These are phyloP conservation scores for Leptoteleia sp. DNA, from an alignment of 1,140 invertebrate genomes.

Conservation along the genomic window DNA sequence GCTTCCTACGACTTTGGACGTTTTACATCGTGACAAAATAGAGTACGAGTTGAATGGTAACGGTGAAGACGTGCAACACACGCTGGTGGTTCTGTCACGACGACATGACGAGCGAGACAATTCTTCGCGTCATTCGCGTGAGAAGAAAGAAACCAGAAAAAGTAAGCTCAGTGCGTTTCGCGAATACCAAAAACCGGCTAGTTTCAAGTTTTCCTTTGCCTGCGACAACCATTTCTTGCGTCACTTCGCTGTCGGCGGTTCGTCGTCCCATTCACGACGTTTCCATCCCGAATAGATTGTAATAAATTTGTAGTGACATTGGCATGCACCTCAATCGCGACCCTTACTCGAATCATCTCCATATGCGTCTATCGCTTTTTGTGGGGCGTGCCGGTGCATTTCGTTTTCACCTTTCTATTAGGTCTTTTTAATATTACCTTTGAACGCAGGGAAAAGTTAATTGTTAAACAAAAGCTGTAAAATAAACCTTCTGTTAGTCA, in stretches of 20 bases:
- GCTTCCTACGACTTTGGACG: constrained; percentile 16
- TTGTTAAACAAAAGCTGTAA: too few species aligned
- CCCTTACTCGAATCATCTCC: constrained; percentile 33
- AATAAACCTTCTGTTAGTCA: too few species aligned
- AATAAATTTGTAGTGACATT: constrained; percentile 67
- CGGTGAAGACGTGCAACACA: constrained; percentile 68
- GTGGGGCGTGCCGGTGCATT: constrained; percentile 9
- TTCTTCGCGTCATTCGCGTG: constrained; percentile 74
- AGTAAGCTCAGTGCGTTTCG: constrained; percentile 71
- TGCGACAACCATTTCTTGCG: constrained; percentile 59
- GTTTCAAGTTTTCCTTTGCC: constrained; percentile 65
- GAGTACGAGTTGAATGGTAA: constrained; percentile 42
- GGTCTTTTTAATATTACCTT: too few species aligned
- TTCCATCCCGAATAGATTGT: constrained; percentile 56
- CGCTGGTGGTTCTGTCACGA: constrained; percentile 65
- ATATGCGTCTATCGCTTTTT: constrained; percentile 46
- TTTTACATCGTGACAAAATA: constrained; percentile 38
- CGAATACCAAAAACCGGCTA: constrained; percentile 73
- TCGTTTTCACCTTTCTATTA: too few species aligned
- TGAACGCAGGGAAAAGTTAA: too few species aligned
- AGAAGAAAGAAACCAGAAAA: constrained; percentile 69
- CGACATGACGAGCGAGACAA: constrained; percentile 75
- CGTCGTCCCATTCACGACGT: constrained; percentile 56
- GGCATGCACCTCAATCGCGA: constrained; percentile 65
- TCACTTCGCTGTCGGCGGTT: constrained; percentile 58